Evolutionary conservation across 2,113 vertebrate species (phyloP), one percentile per base, ranked within the genome.

Genomic region (Petaurus breviceps): DNA sequence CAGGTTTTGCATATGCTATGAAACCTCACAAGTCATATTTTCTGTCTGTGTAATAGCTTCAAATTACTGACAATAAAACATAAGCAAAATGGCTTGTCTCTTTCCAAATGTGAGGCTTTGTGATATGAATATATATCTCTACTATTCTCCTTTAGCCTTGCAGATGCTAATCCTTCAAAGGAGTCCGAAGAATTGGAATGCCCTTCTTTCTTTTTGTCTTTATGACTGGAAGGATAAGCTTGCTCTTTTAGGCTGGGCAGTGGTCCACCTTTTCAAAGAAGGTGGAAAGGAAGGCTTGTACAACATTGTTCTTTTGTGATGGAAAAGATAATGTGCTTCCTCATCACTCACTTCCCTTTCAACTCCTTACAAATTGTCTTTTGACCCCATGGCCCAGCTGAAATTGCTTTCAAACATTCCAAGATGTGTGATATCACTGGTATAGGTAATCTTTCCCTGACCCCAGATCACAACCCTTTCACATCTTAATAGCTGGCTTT

Each of bases 61-160:
- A 96, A 93, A 95, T 93, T 93, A 54, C 57, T 92, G 57, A 25
- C 8, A 52, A 84, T 96, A 94, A 97, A 97, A 96, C 26, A 94
- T 93, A 54, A 24, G 14, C 26, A 94, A 94, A 94, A 93, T 97
- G 54, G 22, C 57, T 94, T 94, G 16, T 94, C 50, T 97, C 91
- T 95, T 95, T 93, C n/a, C 94, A 96, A 97, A 91, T 23, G 24
- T 94, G 84, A 95, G 51, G 89, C 90, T 94, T 93, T 91, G 22
- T 89, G 55, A 55, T 90, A 11, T 94, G 26, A 84, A 46, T 91
- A 24, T 53, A 26, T 57, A 91, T 49, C 47, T 49, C 94, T 89
- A 52, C 8, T 51, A n/a, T 92, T 28, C 26, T 68, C 31, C 37
- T 84, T 47, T 22, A 90, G 49, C 7, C 51, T 11, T 95, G 89